These are phyloP conservation scores for Pyrrhia umbra DNA, from an alignment of 2,888 invertebrate species.

Conservation along the genomic window DNA sequence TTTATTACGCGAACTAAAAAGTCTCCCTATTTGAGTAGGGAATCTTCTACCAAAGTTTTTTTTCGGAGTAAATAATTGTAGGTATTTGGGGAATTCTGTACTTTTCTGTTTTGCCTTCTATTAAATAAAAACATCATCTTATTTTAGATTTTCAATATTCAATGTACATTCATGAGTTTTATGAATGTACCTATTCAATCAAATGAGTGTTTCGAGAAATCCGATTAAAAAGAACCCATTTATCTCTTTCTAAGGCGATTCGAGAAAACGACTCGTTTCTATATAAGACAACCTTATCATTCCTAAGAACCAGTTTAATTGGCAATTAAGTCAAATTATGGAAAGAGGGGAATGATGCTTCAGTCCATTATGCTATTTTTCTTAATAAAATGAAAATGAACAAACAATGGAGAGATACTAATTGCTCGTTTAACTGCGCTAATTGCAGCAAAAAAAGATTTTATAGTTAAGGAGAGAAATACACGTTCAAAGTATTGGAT, in stretches of 20 bases:
- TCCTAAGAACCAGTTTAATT: conserved; percentile 41
- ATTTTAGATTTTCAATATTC: background rate
- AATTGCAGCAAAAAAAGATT: conserved; percentile 23
- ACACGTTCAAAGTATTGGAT: conserved; percentile 4
- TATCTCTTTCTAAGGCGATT: conserved; percentile 13
- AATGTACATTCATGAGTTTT: background rate
- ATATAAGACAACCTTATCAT: conserved; percentile 24
- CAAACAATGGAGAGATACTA: conserved; percentile 1
- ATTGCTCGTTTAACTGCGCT: background rate
- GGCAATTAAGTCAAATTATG: conserved; percentile 38
- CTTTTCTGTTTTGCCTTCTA: background rate
- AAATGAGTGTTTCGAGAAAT: conserved; percentile 11
- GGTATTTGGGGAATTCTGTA: background rate
- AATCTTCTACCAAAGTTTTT: conserved; percentile 5
- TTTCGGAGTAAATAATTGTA: background rate
- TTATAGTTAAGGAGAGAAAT: background rate
- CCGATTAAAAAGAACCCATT: conserved; percentile 29
- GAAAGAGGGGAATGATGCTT: conserved; percentile 2
- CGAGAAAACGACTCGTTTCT: conserved; percentile 12
- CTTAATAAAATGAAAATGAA: background rate
- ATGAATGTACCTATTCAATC: conserved; percentile 8
- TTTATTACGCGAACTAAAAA: conserved; percentile 28
- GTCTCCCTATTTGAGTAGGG: conserved; percentile 6
- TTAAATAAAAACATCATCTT: background rate
- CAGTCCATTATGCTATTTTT: conserved; percentile 12